phyloP scores from a whole-genome alignment of 2,797 vertebrate genomes.

The Sardinella longiceps region DNA sequence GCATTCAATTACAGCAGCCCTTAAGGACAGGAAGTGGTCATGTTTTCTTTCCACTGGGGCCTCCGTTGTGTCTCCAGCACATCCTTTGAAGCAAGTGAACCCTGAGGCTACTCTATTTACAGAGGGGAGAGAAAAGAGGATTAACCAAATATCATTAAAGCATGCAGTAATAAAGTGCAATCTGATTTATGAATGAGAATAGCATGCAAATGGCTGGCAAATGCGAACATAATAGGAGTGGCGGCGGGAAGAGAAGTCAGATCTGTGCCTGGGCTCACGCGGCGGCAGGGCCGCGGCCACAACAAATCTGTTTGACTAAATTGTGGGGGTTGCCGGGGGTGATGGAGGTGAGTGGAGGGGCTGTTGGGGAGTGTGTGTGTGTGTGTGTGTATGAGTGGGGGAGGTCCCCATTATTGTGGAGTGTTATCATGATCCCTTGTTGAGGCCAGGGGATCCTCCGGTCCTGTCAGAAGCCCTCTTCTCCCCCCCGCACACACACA shows the following conservation, averaged over 20 bases:
- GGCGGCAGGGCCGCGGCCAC: conserved; percentile 35
- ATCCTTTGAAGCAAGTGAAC: conserved; percentile 43
- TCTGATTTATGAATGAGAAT: conserved; percentile 51
- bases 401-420: conserved; percentile 42
- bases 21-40: conserved; percentile 28
- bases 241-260: background rate
- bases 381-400: conserved; percentile 17
- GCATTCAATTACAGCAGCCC: conserved; percentile 19
- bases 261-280: conserved; percentile 1
- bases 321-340: conserved; percentile 28
- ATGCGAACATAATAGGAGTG: conserved; percentile 31
- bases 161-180: conserved; percentile 51
- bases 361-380: background rate
- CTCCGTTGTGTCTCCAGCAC: conserved; percentile 42
- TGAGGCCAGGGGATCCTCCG: conserved; percentile 27
- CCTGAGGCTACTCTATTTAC: conserved; percentile 54
- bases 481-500: background rate
- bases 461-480: background rate
- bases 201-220: conserved; percentile 48
- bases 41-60: conserved; percentile 42
- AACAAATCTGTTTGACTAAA: conserved; percentile 50
- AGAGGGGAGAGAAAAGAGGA: conserved; percentile 46
- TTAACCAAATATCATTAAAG: conserved; percentile 57
- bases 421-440: conserved; percentile 43
- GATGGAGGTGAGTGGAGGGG: conserved; percentile 16